A percentile compares a stretch with the other conserved stretches of the same genome.
Evolutionary conservation across 53 echinoderm and acorn worm genomes (phyloP).

Genomic region (Echinarachnius parma): DNA sequence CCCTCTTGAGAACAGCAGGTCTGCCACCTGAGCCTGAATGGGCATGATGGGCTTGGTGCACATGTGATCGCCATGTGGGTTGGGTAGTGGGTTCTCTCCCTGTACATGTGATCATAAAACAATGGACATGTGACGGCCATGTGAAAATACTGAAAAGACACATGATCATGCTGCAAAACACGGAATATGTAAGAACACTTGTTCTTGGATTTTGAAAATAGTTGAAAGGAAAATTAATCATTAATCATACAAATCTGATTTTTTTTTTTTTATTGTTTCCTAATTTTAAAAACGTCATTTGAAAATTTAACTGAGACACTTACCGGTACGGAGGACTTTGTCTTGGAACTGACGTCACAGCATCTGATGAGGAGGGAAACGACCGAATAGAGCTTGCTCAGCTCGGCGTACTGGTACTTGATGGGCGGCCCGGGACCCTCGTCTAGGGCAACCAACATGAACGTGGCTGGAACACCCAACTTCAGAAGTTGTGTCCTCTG

Average conservation of each 20-base stretch:
- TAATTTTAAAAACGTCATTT: no score
- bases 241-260: no score
- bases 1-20: constrained; percentile 85
- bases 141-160: neutral
- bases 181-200: no score
- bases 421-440: constrained; percentile 98
- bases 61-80: constrained; percentile 83
- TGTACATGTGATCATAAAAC: constrained; percentile 16
- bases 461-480: constrained; percentile 89
- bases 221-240: no score
- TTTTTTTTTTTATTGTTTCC: no score
- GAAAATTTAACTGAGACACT: no score
- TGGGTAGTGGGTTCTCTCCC: constrained; percentile 66
- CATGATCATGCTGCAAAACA: no score
- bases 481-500: constrained; percentile 92
- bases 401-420: constrained; percentile 99
- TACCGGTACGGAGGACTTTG: constrained; percentile 80
- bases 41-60: constrained; percentile 72
- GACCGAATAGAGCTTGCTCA: constrained; percentile 96
- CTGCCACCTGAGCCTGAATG: constrained; percentile 77
- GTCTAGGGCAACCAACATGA: constrained; percentile 94
- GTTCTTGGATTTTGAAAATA: no score
- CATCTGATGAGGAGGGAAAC: constrained; percentile 91
- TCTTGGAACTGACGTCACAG: constrained; percentile 86
- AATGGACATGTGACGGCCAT: neutral